These are phyloP conservation scores for Polietes domitor DNA, from an alignment of 2,888 invertebrate species.

Conservation along the genomic window DNA sequence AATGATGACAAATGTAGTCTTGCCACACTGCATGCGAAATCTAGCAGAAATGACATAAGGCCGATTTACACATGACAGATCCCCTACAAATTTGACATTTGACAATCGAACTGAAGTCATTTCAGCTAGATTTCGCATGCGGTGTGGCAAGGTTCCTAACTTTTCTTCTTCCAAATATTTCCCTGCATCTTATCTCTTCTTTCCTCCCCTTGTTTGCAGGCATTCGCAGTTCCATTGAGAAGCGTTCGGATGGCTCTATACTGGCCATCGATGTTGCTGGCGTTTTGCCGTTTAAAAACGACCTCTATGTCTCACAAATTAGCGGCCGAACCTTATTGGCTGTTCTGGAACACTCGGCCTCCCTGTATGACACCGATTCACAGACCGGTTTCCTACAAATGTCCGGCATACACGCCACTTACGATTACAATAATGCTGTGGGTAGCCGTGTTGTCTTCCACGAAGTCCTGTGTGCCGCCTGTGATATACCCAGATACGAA, in stretches of 20 bases:
- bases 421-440: constrained; percentile 84
- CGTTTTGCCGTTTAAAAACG: constrained; percentile 89
- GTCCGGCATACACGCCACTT: constrained; percentile 88
- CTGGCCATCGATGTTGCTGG: constrained; percentile 87
- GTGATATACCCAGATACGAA: constrained; percentile 83
- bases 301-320: constrained; percentile 84
- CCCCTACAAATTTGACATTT: too few species aligned
- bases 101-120: too few species aligned
- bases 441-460: constrained; percentile 86
- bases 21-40: too few species aligned
- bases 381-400: constrained; percentile 91
- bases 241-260: constrained; percentile 82
- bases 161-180: too few species aligned
- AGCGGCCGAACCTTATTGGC: constrained; percentile 85
- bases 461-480: constrained; percentile 86
- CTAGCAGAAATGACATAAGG: too few species aligned
- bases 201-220: constrained; percentile 71
- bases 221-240: constrained; percentile 87
- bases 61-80: too few species aligned
- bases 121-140: too few species aligned
- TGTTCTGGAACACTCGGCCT: constrained; percentile 87
- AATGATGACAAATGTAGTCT: too few species aligned
- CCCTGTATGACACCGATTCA: constrained; percentile 80
- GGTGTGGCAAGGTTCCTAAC: too few species aligned
- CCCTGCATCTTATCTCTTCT: too few species aligned